These are phyloP conservation scores for Clarias macrocephalus DNA, from an alignment of 2,113 vertebrate genomes.

Conservation along the genomic window DNA sequence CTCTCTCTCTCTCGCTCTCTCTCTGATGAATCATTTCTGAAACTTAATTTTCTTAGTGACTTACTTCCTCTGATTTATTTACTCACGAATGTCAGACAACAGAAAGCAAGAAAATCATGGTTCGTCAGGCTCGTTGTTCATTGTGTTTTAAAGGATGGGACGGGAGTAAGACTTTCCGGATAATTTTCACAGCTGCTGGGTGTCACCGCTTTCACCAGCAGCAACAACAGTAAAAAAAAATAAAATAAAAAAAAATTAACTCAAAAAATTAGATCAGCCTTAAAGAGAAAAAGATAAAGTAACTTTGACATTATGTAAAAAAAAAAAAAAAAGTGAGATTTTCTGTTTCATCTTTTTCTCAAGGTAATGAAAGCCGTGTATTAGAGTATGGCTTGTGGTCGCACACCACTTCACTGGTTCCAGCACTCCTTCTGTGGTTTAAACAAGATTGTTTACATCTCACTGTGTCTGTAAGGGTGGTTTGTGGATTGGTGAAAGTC, in stretches of 20 bases:
- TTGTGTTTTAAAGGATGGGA: not conserved
- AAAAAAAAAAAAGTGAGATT: not conserved
- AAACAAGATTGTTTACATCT: not conserved
- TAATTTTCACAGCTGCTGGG: not conserved
- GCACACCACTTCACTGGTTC: not conserved
- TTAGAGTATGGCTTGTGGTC: not conserved
- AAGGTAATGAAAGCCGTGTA: not conserved
- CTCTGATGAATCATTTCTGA: not conserved
- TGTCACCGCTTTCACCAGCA: not conserved
- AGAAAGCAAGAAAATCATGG: not conserved
- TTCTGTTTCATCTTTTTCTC: not conserved
- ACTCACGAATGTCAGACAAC: not conserved
- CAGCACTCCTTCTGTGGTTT: constrained; percentile 1
- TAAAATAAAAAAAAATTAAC: no score
- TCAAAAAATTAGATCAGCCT: not conserved
- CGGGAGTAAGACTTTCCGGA: not conserved
- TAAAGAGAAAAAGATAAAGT: not conserved
- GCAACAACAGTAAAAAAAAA: no score
- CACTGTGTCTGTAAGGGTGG: not conserved
- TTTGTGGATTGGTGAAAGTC: constrained; percentile 2
- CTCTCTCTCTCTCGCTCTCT: no score
- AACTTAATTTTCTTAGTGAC: not conserved
- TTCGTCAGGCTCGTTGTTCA: not conserved
- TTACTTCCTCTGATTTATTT: not conserved
- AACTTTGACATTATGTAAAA: not conserved